phyloP scores from a whole-genome alignment of 1,140 invertebrate species.

The Drosophila auraria region DNA sequence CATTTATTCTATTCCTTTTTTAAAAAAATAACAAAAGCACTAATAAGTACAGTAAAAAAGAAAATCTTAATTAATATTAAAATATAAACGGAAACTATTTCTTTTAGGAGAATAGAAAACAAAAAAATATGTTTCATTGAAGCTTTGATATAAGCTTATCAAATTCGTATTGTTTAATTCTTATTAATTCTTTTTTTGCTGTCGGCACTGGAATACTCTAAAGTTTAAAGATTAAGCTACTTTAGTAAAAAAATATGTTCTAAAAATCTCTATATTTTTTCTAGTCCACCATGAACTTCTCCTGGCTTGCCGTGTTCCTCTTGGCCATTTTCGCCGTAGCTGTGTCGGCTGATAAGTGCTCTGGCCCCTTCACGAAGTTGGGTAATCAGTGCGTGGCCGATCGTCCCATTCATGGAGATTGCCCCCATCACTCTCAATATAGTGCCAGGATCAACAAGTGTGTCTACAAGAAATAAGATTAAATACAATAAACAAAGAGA shows the following conservation, averaged over 20 bases:
- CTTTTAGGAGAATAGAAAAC: not conserved
- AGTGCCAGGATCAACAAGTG: conserved; percentile 66
- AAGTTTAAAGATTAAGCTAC: no score
- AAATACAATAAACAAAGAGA: conserved; percentile 14
- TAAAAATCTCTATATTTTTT: not conserved
- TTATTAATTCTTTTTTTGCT: not conserved
- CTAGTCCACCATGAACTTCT: conserved; percentile 68
- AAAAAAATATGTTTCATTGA: not conserved
- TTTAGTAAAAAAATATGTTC: not conserved
- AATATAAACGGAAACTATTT: no score
- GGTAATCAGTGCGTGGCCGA: conserved; percentile 26
- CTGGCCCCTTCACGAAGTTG: conserved; percentile 44
- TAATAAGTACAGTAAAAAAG: no score
- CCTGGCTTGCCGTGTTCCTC: conserved; percentile 69
- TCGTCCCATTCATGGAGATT: conserved; percentile 69
- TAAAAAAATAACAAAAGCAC: no score
- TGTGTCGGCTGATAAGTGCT: conserved; percentile 61
- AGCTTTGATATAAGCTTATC: not conserved
- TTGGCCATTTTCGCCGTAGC: conserved; percentile 59
- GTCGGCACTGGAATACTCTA: not conserved
- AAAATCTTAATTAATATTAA: no score
- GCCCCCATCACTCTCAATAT: conserved; percentile 57
- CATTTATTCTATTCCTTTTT: no score
- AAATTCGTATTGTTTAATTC: not conserved
- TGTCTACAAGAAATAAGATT: conserved; percentile 39